A percentile compares a stretch with the other conserved stretches of the same genome.
Evolutionary conservation across 1,140 invertebrate genomes (phyloP).

Genomic region (Leptopilina boulardi): DNA sequence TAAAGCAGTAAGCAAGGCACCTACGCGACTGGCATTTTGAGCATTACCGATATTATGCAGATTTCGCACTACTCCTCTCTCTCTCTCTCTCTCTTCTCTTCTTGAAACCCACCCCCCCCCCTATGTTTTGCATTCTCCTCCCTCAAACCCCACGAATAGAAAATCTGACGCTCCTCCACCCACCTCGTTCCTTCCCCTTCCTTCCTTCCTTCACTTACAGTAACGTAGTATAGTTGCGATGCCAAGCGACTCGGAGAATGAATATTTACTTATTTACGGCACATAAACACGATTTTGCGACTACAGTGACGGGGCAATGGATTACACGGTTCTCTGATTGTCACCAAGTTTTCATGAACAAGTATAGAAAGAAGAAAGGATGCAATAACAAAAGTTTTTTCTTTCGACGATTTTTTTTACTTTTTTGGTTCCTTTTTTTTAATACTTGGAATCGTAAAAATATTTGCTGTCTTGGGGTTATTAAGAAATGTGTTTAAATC

Average conservation of each 20-base stretch:
- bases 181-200: too few relatives aligned
- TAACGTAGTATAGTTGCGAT: slow-evolving; percentile 47
- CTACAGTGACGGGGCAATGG: neutral
- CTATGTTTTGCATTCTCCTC: slow-evolving; percentile 40
- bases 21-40: slow-evolving; percentile 74
- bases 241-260: slow-evolving; percentile 65
- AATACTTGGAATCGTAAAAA: too few relatives aligned
- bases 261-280: slow-evolving; percentile 74
- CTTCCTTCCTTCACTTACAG: slow-evolving; percentile 51
- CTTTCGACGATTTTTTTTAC: neutral
- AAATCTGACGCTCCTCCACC: slow-evolving; percentile 2
- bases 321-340: slow-evolving; percentile 18
- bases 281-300: slow-evolving; percentile 62
- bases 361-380: neutral
- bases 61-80: slow-evolving; percentile 55
- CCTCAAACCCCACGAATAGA: slow-evolving; percentile 27
- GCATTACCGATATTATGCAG: slow-evolving; percentile 76
- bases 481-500: too few relatives aligned
- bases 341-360: neutral
- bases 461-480: too few relatives aligned
- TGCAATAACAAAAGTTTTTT: neutral
- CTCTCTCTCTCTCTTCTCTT: slow-evolving; percentile 27
- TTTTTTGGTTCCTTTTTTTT: too few relatives aligned
- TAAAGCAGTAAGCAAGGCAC: slow-evolving; percentile 63
- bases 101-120: neutral